A percentile compares a stretch with the other conserved stretches of the same genome.
phyloP scores from a whole-genome alignment of 2,113 vertebrate species.

The Macheiramphus alcinus region DNA sequence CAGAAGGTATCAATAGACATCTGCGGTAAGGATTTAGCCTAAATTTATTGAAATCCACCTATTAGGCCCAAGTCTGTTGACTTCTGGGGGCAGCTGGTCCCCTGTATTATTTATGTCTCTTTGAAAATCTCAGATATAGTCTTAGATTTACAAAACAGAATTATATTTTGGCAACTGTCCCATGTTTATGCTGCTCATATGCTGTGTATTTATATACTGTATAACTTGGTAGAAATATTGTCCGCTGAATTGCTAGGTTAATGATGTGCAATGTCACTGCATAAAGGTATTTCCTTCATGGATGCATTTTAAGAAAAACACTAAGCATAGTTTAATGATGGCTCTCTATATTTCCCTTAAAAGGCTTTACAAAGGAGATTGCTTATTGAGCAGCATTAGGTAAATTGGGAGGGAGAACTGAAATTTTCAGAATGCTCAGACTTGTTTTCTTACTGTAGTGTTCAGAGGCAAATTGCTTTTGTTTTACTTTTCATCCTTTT shows the following conservation, averaged over 20 bases:
- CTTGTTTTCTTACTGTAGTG: neutral
- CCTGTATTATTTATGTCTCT: neutral
- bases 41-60: constrained; percentile 28
- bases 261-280: neutral
- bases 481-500: neutral
- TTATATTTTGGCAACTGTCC: constrained; percentile 11
- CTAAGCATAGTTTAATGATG: neutral
- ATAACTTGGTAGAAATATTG: neutral
- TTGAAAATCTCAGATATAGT: neutral
- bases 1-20: constrained; percentile 45
- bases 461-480: neutral
- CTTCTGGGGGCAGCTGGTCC: neutral
- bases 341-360: neutral
- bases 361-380: neutral
- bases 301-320: neutral
- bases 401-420: neutral
- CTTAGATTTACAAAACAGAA: neutral
- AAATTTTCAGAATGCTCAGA: neutral
- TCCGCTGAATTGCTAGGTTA: neutral
- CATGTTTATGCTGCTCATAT: constrained; percentile 4
- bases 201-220: neutral
- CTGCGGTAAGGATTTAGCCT: neutral
- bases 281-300: neutral
- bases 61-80: neutral
- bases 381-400: neutral